A percentile compares a stretch with the other conserved stretches of the same genome.
These are phyloP conservation scores for Lepas anatifera DNA, from an alignment of 2,888 invertebrate genomes.

Conservation along the genomic window DNA sequence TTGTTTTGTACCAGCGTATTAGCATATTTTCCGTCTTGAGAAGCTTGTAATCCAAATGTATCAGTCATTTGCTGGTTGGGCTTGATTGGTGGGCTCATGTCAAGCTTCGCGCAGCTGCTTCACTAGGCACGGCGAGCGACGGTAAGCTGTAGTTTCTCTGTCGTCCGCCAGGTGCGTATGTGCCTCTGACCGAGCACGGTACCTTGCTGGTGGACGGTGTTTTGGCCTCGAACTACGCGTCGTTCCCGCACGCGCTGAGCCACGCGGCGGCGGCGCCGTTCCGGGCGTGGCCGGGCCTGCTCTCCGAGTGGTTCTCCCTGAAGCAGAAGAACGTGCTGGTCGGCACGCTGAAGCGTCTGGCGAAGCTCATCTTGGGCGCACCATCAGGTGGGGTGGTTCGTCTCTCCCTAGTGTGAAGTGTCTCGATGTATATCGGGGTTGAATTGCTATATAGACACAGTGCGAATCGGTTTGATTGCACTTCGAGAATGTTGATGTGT, in stretches of 20 bases:
- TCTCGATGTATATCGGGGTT: neutral
- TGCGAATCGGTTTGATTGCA: no score
- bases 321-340: neutral
- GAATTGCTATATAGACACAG: no score
- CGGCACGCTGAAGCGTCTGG: neutral
- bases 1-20: no score
- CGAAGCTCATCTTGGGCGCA: neutral
- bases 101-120: no score
- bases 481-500: no score
- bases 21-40: no score
- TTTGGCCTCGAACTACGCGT: neutral
- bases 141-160: no score
- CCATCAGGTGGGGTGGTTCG: neutral
- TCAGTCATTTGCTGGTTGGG: no score
- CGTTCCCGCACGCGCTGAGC: neutral
- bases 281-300: neutral
- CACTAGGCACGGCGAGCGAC: no score
- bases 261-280: neutral
- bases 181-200: conserved; percentile 1
- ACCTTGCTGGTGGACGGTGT: conserved; percentile 5
- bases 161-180: neutral
- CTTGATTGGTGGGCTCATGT: no score
- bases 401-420: neutral
- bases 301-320: neutral
- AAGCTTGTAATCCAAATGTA: no score